A percentile compares a stretch with the other conserved stretches of the same genome.
Evolutionary conservation across 1,140 invertebrate species (phyloP).

Genomic region (Drosophila virilis): DNA sequence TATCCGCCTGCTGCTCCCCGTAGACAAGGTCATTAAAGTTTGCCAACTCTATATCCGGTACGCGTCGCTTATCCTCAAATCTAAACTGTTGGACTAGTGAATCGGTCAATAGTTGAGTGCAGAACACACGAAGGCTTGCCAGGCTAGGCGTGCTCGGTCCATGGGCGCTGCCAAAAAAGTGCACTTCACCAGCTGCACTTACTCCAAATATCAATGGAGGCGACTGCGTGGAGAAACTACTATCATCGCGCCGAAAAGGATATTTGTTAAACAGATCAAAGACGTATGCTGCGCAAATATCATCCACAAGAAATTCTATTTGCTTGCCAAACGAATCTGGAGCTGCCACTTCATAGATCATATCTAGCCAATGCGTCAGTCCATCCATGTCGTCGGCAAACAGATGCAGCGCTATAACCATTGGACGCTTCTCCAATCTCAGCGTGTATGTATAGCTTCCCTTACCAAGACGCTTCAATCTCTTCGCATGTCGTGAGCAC

Average conservation of each 20-base stretch:
- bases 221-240: conserved; percentile 2
- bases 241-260: not conserved
- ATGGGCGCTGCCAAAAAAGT: conserved; percentile 37
- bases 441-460: not conserved
- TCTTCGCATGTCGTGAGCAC: conserved; percentile 9
- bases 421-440: conserved; percentile 19
- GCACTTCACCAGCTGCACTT: conserved; percentile 26
- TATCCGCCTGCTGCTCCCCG: conserved; percentile 12
- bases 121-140: conserved; percentile 33
- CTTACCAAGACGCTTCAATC: conserved; percentile 26
- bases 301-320: conserved; percentile 50
- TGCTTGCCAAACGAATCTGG: not conserved
- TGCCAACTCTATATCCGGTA: conserved; percentile 22
- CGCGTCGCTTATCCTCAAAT: not conserved
- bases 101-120: conserved; percentile 23
- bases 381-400: conserved; percentile 29
- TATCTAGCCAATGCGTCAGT: conserved; percentile 41
- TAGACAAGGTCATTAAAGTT: conserved; percentile 46
- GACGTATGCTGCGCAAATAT: conserved; percentile 33
- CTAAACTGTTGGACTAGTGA: not conserved
- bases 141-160: conserved; percentile 7
- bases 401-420: conserved; percentile 39
- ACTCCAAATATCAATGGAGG: conserved; percentile 50
- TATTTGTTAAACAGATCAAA: conserved; percentile 25
- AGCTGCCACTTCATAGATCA: conserved; percentile 40